Conservation (phyloP, 2,888 invertebrate species). For the Alloscopus bannaensis region DNA sequence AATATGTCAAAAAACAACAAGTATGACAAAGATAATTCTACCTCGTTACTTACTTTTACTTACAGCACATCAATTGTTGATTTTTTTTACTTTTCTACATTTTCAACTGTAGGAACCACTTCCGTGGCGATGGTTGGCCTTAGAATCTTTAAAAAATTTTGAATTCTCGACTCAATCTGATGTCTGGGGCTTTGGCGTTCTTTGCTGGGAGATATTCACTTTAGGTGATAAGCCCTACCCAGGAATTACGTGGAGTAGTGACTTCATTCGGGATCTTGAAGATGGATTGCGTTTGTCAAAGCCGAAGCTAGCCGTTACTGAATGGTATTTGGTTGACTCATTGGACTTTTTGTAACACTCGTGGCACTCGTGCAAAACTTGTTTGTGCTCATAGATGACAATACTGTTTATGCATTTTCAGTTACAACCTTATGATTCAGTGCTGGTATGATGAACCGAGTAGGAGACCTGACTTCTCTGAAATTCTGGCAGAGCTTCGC, state of each 20-base stretch:
- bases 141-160: conserved; percentile 23
- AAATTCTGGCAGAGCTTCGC: conserved; percentile 20
- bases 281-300: conserved; percentile 26
- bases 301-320: conserved; percentile 20
- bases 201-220: conserved; percentile 46
- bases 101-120: conserved; percentile 14
- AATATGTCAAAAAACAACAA: conserved; percentile 45
- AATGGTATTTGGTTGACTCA: conserved; percentile 21
- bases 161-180: conserved; percentile 35
- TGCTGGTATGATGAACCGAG: conserved; percentile 33
- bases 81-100: not conserved
- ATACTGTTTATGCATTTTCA: not conserved
- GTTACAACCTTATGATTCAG: conserved; percentile 34
- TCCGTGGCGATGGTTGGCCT: conserved; percentile 42
- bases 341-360: not conserved
- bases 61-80: not conserved
- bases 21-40: not conserved
- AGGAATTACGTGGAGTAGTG: conserved; percentile 30
- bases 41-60: not conserved
- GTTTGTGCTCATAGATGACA: not conserved
- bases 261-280: conserved; percentile 27
- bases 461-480: conserved; percentile 21
- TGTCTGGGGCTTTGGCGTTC: conserved; percentile 39
- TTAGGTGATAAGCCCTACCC: conserved; percentile 37
- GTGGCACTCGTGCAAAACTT: no score